A percentile compares a stretch with the other conserved stretches of the same genome.
Conservation (phyloP, 2,888 invertebrate genomes). For the Notocelia uddmanniana region DNA sequence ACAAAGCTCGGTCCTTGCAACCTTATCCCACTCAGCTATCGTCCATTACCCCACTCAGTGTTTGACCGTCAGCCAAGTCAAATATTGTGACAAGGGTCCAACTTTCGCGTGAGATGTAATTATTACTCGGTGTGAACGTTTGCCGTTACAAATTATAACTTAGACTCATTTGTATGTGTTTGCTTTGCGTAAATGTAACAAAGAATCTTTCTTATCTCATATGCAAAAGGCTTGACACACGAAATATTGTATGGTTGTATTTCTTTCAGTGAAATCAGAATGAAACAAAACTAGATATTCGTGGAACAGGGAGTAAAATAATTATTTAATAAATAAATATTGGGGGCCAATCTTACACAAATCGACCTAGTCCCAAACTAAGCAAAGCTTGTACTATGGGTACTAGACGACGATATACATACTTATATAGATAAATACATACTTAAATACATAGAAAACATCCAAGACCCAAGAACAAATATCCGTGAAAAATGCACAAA, state of each 20-base stretch:
- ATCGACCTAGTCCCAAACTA: too few relatives aligned
- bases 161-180: neutral
- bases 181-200: neutral
- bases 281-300: neutral
- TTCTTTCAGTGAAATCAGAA: too few relatives aligned
- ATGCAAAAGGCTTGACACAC: neutral
- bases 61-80: slow-evolving; percentile 48
- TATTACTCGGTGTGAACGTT: neutral
- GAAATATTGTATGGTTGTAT: too few relatives aligned
- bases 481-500: too few relatives aligned
- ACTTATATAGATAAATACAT: too few relatives aligned
- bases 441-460: too few relatives aligned
- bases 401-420: too few relatives aligned
- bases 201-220: neutral
- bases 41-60: slow-evolving; percentile 35
- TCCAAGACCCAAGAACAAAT: too few relatives aligned
- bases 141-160: slow-evolving; percentile 7
- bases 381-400: too few relatives aligned
- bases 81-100: slow-evolving; percentile 56
- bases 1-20: slow-evolving; percentile 22
- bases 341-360: too few relatives aligned
- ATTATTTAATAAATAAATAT: too few relatives aligned
- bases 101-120: slow-evolving; percentile 40
- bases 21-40: slow-evolving; percentile 30
- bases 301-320: neutral